Evolutionary conservation across 2,888 invertebrate genomes (phyloP).

Genomic region (Caenorhabditis wallacei): DNA sequence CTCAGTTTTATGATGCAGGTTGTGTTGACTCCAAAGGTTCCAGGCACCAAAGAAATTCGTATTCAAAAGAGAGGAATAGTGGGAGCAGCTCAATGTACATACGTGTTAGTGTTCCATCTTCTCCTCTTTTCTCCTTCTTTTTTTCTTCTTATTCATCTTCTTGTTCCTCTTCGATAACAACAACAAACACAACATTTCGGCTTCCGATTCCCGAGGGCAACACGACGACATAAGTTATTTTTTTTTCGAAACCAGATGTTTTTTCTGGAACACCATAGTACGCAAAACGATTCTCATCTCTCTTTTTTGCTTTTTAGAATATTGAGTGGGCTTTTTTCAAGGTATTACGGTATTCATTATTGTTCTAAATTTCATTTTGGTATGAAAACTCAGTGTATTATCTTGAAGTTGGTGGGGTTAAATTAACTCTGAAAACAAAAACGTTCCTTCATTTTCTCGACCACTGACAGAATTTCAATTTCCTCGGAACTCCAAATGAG

Average conservation of each 20-base stretch:
- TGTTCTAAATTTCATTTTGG: no score
- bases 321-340: not conserved
- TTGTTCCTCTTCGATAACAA: constrained; percentile 42
- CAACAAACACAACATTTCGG: constrained; percentile 50
- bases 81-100: constrained; percentile 36
- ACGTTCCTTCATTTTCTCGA: not conserved
- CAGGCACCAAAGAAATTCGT: constrained; percentile 31
- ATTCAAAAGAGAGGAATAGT: constrained; percentile 23
- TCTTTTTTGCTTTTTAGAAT: not conserved
- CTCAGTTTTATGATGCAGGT: constrained; percentile 42
- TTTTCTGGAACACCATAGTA: constrained; percentile 49
- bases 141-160: constrained; percentile 50
- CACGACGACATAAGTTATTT: constrained; percentile 47
- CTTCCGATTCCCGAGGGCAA: constrained; percentile 57
- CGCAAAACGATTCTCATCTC: constrained; percentile 41
- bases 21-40: not conserved
- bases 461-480: constrained; percentile 26
- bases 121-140: constrained; percentile 11
- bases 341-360: not conserved
- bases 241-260: constrained; percentile 38
- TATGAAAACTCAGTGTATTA: no score
- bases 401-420: no score
- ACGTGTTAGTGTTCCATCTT: constrained; percentile 49
- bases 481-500: constrained; percentile 30
- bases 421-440: not conserved